Percentiles rank a stretch among this genome's conserved stretches.
Conservation (phyloP, 1,140 invertebrate genomes). For the Euwallacea fornicatus region DNA sequence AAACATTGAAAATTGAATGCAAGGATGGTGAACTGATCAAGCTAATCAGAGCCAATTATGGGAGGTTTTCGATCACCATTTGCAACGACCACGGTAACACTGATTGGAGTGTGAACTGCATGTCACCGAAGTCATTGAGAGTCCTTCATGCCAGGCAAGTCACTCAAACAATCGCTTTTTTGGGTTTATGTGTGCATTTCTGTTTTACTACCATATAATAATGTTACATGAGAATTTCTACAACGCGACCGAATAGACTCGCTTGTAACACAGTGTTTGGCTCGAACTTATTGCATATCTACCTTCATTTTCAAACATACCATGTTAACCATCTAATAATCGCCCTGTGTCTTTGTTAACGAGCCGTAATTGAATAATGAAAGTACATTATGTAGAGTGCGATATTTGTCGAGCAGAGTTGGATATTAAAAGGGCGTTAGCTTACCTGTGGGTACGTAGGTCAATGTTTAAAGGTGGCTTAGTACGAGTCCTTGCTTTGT, state of each 20-base stretch:
- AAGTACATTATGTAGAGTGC: too few species aligned
- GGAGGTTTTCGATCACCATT: constrained; percentile 92
- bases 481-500: constrained; percentile 3
- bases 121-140: constrained; percentile 79
- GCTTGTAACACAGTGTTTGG: neutral
- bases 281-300: too few species aligned
- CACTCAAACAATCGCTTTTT: constrained; percentile 16
- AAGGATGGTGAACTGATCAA: constrained; percentile 85
- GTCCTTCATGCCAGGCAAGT: constrained; percentile 78
- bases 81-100: constrained; percentile 95
- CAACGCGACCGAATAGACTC: neutral
- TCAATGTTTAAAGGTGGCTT: constrained; percentile 18
- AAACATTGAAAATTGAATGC: constrained; percentile 84
- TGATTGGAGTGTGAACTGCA: constrained; percentile 97
- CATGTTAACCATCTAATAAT: too few species aligned
- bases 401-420: neutral
- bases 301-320: too few species aligned
- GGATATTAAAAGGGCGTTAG: constrained; percentile 10
- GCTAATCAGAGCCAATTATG: constrained; percentile 92
- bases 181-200: constrained; percentile 9
- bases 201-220: neutral
- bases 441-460: constrained; percentile 1
- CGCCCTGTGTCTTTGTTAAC: too few species aligned
- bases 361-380: too few species aligned
- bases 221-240: neutral